Evolutionary conservation across 1,140 invertebrate genomes (phyloP).

Genomic region (Drosophila quadrilineata): DNA sequence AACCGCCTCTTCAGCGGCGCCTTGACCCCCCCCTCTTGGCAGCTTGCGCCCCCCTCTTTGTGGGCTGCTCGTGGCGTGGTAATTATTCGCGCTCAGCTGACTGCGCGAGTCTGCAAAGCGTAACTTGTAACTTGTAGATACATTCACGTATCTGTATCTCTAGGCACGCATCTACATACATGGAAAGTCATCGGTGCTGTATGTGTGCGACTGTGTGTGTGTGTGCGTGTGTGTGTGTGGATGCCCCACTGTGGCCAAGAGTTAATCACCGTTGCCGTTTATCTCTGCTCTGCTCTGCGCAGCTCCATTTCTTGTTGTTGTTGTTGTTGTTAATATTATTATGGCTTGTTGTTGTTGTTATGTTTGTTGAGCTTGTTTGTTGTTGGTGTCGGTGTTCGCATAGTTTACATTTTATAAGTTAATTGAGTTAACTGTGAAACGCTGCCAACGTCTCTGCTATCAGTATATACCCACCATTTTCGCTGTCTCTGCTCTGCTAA

Average conservation of each 20-base stretch:
- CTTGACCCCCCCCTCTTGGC: slow-evolving; percentile 23
- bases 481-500: slow-evolving; percentile 36
- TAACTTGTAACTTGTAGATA: slow-evolving; percentile 78
- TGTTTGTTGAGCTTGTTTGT: slow-evolving; percentile 17
- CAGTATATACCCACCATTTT: background rate
- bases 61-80: slow-evolving; percentile 47
- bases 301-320: slow-evolving; percentile 17
- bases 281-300: slow-evolving; percentile 44
- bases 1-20: slow-evolving; percentile 52
- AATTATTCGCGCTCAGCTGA: slow-evolving; percentile 78
- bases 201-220: too few species aligned
- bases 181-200: slow-evolving; percentile 41
- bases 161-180: slow-evolving; percentile 70
- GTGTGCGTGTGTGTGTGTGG: slow-evolving; percentile 1
- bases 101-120: slow-evolving; percentile 73
- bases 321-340: slow-evolving; percentile 16
- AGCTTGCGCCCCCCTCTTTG: background rate
- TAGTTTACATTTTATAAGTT: slow-evolving; percentile 80
- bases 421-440: slow-evolving; percentile 79
- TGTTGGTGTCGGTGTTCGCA: slow-evolving; percentile 41
- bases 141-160: slow-evolving; percentile 60
- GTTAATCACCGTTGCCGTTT: slow-evolving; percentile 79
- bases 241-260: slow-evolving; percentile 53
- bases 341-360: slow-evolving; percentile 15
- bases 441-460: slow-evolving; percentile 33